These are phyloP conservation scores for Temnothorax ravouxi DNA, from an alignment of 2,888 invertebrate genomes.

Conservation along the genomic window DNA sequence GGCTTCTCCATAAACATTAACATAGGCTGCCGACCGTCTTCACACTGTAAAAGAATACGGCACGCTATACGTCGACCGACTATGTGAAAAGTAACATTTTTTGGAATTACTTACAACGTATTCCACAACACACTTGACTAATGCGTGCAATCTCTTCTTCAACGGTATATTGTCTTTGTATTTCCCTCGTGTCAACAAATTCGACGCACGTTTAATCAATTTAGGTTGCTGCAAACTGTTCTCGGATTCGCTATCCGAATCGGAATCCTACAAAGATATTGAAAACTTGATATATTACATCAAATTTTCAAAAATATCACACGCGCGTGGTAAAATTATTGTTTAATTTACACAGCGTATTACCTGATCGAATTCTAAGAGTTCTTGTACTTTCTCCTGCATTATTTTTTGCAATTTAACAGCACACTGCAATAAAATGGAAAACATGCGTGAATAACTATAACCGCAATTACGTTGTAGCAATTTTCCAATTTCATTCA, in stretches of 20 bases:
- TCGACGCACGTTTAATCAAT: slow-evolving; percentile 84
- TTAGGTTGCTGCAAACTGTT: slow-evolving; percentile 83
- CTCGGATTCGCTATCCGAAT: slow-evolving; percentile 84
- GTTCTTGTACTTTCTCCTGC: slow-evolving; percentile 93
- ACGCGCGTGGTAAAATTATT: background rate
- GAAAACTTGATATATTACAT: slow-evolving; percentile 3
- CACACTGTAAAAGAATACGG: slow-evolving; percentile 87
- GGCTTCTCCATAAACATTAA: slow-evolving; percentile 98
- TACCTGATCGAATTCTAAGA: slow-evolving; percentile 90
- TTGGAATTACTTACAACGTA: slow-evolving; percentile 88
- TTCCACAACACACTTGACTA: slow-evolving; percentile 92
- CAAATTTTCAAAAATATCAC: background rate
- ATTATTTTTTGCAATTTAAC: slow-evolving; percentile 94
- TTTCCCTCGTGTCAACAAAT: slow-evolving; percentile 86
- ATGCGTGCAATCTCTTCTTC: slow-evolving; percentile 92
- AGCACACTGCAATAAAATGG: slow-evolving; percentile 89
- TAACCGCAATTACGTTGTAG: background rate
- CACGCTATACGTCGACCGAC: slow-evolving; percentile 51
- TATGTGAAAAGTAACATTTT: slow-evolving; percentile 15
- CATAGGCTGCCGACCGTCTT: slow-evolving; percentile 94
- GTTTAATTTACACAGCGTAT: slow-evolving; percentile 64
- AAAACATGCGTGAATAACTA: slow-evolving; percentile 18
- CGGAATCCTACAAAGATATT: slow-evolving; percentile 80
- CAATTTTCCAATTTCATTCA: background rate
- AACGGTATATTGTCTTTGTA: slow-evolving; percentile 89